Percentiles rank a stretch among this genome's conserved stretches.
Conservation (phyloP, 2,888 invertebrate species). For the Rhamnusium bicolor region DNA sequence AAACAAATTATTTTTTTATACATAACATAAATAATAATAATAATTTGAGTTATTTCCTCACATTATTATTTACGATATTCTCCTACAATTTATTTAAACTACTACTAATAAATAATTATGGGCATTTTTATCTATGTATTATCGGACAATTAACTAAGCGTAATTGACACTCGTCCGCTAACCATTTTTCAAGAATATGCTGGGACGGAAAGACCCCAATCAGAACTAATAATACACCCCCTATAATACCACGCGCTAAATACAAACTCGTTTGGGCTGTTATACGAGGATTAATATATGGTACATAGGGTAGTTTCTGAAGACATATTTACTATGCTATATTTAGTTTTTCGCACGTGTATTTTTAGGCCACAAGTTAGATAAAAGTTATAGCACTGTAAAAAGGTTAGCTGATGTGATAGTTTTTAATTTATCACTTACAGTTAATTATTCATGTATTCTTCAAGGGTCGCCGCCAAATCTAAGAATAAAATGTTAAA, state of each 20-base stretch:
- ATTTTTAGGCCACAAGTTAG: background rate
- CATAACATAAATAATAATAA: no score
- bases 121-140: background rate
- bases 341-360: constrained; percentile 27
- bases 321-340: constrained; percentile 27
- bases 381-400: background rate
- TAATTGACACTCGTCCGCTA: background rate
- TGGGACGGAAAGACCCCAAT: constrained; percentile 33
- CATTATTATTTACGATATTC: no score
- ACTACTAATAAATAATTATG: no score
- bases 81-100: no score
- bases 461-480: no score
- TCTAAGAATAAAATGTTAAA: background rate
- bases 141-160: background rate
- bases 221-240: constrained; percentile 41
- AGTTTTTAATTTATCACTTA: background rate
- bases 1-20: no score
- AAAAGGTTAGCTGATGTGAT: background rate
- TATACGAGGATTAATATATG: constrained; percentile 38
- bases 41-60: no score
- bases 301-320: constrained; percentile 22
- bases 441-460: no score
- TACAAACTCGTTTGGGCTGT: constrained; percentile 41
- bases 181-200: constrained; percentile 28
- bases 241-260: constrained; percentile 42